Evolutionary conservation across 2,797 vertebrate genomes (phyloP), one percentile per base, ranked within the genome.

Genomic region (Semotilus atromaculatus): DNA sequence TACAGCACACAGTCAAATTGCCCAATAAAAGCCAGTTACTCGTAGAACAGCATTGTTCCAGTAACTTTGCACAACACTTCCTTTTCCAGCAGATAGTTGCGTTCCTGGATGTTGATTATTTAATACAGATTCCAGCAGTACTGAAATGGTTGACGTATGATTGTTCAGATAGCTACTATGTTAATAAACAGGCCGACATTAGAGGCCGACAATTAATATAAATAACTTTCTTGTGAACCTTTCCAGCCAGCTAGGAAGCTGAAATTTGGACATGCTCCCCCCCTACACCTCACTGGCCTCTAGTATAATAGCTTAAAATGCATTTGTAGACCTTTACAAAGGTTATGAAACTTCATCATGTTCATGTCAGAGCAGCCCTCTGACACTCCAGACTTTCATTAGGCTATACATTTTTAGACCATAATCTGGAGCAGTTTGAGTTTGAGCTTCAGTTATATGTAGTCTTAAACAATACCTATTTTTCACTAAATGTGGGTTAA

Each of bases 1-100:
- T 10, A 10, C 2, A 26, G 43, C 3, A 21, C 4, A 26, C 16
- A 21, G 45, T 76, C 43, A 26, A 62, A 87, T 2, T 45, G 84
- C 5, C 19, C 72, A 53, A 70, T 79, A 72, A 71, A 71, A 67
- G 75, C 34, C 43, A 55, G 80, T 48, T 8, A 5, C 55, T 51
- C 5, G 9, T 5, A 10, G 62, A n/a, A 31, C 64, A 76, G 34
- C 16, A 43, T 43, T 29, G 58, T 14, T 53, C 31, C 21, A 53
- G 43, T 16, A 43, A 67, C 9, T 7, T 82, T 82, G 38, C 53
- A 62, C 34, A 81, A 81, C 14, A 70, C 62, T 4, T 68, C 11
- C 1, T 29, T 48, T 64, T 13, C 21, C n/a, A 48, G 62, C 29
- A 36, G 13, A 80, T 10, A 51, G 29, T 64, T 75, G 5, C 9